A percentile compares a stretch with the other conserved stretches of the same genome.
These are phyloP conservation scores for Macheiramphus alcinus DNA, from an alignment of 2,113 vertebrate genomes.

Conservation along the genomic window DNA sequence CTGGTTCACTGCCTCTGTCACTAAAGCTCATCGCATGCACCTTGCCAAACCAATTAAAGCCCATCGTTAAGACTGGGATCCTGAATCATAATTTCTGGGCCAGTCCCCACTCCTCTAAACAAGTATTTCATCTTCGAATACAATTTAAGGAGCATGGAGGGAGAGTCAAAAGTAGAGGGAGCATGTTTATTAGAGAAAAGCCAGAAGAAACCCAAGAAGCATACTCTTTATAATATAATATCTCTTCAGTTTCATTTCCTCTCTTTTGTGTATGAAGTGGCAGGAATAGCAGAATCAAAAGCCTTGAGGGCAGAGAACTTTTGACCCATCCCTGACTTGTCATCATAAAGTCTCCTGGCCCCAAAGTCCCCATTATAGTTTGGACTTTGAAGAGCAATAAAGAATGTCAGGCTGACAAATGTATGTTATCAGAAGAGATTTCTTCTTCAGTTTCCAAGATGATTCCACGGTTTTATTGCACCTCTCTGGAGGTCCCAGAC, in stretches of 20 bases:
- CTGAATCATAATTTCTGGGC: background rate
- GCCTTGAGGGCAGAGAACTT: conserved; percentile 19
- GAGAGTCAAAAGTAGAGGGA: background rate
- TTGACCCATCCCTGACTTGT: conserved; percentile 23
- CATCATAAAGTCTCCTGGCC: conserved; percentile 2
- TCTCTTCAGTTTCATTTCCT: conserved; percentile 28
- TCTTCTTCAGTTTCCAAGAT: background rate
- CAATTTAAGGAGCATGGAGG: background rate
- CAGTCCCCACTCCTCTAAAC: background rate
- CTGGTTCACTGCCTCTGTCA: conserved; percentile 20
- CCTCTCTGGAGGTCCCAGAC: background rate
- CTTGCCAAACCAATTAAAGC: conserved; percentile 18
- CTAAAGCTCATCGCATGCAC: background rate
- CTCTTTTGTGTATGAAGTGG: background rate
- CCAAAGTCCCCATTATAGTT: background rate
- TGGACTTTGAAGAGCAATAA: conserved; percentile 55
- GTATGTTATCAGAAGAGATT: conserved; percentile 26
- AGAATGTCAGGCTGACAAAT: conserved; percentile 58
- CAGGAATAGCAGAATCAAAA: background rate
- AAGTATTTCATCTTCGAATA: background rate
- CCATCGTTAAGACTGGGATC: background rate
- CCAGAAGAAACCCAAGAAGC: background rate
- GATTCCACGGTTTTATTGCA: conserved; percentile 19
- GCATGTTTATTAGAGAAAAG: background rate
- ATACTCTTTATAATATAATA: background rate